Evolutionary conservation across 2,113 vertebrate species (phyloP).

Genomic region (Sisor rabdophorus): DNA sequence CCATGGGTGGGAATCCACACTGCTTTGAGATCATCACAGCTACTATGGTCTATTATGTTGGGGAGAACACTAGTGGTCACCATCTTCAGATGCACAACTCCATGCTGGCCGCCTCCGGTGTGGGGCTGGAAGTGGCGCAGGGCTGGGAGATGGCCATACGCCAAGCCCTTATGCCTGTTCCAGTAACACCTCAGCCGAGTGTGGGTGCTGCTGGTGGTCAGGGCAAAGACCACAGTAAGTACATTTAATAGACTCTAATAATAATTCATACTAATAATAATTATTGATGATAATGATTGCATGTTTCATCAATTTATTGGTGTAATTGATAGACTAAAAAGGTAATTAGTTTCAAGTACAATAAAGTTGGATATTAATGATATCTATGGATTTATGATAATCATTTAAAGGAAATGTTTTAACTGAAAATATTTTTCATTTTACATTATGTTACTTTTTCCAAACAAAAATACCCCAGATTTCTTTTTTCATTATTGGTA

Average conservation of each 20-base stretch:
- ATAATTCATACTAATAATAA: background rate
- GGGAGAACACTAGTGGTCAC: constrained; percentile 85
- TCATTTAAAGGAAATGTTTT: background rate
- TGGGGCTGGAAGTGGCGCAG: constrained; percentile 90
- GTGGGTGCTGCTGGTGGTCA: constrained; percentile 81
- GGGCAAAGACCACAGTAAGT: constrained; percentile 95
- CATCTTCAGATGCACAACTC: constrained; percentile 76
- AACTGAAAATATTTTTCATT: no score
- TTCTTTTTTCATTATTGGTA: background rate
- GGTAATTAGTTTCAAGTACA: background rate
- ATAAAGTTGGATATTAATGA: background rate
- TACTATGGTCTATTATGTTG: constrained; percentile 96
- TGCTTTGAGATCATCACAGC: constrained; percentile 98
- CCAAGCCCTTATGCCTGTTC: constrained; percentile 98
- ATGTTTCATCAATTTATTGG: background rate
- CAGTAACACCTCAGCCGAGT: constrained; percentile 92
- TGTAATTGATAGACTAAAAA: background rate
- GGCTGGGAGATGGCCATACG: constrained; percentile 97
- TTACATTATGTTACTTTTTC: background rate
- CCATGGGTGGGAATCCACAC: constrained; percentile 91
- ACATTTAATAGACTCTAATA: constrained; percentile 14
- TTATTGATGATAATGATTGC: background rate
- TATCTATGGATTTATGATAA: background rate
- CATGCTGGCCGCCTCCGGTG: constrained; percentile 84
- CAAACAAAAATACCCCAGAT: background rate